Evolutionary conservation across 37 sponge, comb jelly and placozoan species (phyloP), one percentile per base, ranked within the genome.

Genomic region (Halichondria panicea): DNA sequence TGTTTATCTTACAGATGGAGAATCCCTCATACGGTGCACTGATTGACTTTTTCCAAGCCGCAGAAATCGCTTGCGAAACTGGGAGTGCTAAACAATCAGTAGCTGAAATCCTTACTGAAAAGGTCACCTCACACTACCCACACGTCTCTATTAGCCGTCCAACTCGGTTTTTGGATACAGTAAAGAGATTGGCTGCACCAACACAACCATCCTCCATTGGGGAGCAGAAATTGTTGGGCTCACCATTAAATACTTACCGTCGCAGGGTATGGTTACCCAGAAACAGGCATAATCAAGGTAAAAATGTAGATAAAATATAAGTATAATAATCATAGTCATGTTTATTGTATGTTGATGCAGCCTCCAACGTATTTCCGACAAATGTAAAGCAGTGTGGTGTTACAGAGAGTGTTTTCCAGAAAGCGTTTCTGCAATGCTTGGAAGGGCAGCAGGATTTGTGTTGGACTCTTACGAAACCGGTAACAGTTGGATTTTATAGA

Each of bases 181-280:
- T 82, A 37, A 24, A 28, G 24, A 50, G 83, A 40, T 31, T 82
- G 38, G 83, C 72, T 52, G 83, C 73, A 63, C 83, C 83, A 63
- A 82, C 83, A 28, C 66, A 53, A 50, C 83, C 83, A 55, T 82
- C 83, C 31, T 19, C 54, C 1, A 27, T 43, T 50, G 75, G 75
- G 37, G 30, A 48, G 54, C 55, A 41, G 31, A 82, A 82, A 40
- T 35, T 82, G 33, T 31, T 52, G 19, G 83, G 83, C n/a, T 82
- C 75, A 55, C 83, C 83, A 7, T 69, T 82, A 3, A 36, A 58
- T 1, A 40, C 75, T 34, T 82, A 82, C 32, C 56, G 73, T 35
- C 42, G 45, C 8, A 65, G 83, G 39, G 35, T 6, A 11, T 82
- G 75, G 74, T 40, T 71, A 53, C 83, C 83, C 18, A 71, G 68